Evolutionary conservation across 1,140 invertebrate genomes (phyloP), one percentile per base, ranked within the genome.

Genomic region (Lasioglossum albipes): DNA sequence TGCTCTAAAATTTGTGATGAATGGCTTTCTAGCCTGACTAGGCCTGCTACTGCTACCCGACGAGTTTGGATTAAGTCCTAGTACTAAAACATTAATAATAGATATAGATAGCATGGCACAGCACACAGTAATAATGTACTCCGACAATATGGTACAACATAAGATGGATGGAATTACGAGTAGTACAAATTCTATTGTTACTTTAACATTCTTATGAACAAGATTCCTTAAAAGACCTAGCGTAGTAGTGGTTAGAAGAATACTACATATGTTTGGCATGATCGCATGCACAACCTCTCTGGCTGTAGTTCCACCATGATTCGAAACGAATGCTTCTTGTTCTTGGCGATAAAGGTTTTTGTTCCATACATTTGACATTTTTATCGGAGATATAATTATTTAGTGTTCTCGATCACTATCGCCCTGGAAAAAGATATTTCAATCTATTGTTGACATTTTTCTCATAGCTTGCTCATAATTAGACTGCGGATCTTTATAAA

Each of bases 1-100:
- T 0, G 95, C 95, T 84, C 97, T 93, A 76, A 95, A 95, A 87
- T 96, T 95, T 16, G 96, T 95, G 75, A 97, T 92, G 80, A 94
- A 96, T n/a, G 92, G 85, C 59, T 92, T 87, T 83, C 80, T 84
- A 75, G 45, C 84, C 73, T 2, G 7, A 49, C 36, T 6, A 13
- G 66, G 36, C 6, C 12, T 69, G 20, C 49, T 20, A 76, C 4
- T 36, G 18, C 41, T 65, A 31, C 0, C 74, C 2, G 68, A 57
- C 13, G 89, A 71, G 88, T 89, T 80, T 87, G 87, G 18, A 87
- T 82, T 86, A 7, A 79, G 74, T 42, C 81, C 49, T 18, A 89
- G 74, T 12, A 90, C 31, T 12, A 84, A 69, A 54, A 89, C 57
- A 54, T 88, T 87, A 0, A 84, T 59, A n/a, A 81, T 12, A 62